phyloP scores from a whole-genome alignment of 2,888 invertebrate species.

The Geophilus truncorum region DNA sequence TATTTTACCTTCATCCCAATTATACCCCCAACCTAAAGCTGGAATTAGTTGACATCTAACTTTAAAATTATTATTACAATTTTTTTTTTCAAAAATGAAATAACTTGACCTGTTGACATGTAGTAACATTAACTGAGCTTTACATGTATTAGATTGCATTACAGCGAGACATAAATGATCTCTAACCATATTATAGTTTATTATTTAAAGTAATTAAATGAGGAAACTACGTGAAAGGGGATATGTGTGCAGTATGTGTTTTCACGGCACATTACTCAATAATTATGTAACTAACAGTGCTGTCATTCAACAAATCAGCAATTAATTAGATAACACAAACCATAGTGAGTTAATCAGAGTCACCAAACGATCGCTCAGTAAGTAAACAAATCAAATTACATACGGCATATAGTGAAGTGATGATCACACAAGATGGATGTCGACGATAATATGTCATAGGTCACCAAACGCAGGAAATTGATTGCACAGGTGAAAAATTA shows the following conservation, averaged over 20 bases:
- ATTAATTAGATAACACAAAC: background rate
- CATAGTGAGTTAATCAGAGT: background rate
- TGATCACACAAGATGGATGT: background rate
- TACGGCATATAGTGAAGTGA: background rate
- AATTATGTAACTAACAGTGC: background rate
- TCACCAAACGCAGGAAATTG: background rate
- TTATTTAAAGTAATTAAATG: background rate
- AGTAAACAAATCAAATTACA: conserved; percentile 8
- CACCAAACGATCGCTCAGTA: background rate
- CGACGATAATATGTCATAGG: background rate
- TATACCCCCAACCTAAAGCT: background rate
- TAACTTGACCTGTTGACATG: too few species aligned
- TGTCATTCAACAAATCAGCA: background rate
- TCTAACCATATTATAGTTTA: too few species aligned
- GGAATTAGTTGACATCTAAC: too few species aligned
- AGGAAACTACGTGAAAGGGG: background rate
- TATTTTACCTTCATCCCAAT: background rate
- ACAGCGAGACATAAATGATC: too few species aligned
- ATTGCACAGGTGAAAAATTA: background rate
- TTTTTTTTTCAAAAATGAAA: too few species aligned
- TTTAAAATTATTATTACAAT: too few species aligned
- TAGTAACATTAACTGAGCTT: too few species aligned
- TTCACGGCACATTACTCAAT: background rate
- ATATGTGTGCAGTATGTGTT: background rate
- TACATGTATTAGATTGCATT: too few species aligned